Base-by-base conservation (phyloP, 2,113 vertebrate genomes). In the Rhadina sibilatrix region DNA sequence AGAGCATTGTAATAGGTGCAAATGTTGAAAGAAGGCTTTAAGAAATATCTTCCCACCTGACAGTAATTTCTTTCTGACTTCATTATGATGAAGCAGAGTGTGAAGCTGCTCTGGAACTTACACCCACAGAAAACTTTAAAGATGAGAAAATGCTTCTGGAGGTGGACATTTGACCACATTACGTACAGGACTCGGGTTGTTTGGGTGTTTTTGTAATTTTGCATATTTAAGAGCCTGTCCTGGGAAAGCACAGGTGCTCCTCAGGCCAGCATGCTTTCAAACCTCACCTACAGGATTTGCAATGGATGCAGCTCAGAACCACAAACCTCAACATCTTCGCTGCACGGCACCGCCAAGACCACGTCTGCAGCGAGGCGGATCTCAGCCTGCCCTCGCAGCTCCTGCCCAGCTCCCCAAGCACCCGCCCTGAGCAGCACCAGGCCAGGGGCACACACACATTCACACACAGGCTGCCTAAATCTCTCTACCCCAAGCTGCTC, bases 91-190 rank as follows among this genome's bases (percentile, higher is more conserved):
- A 94, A 93, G 92, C 92, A 92, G 75, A 95, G 64, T 27, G 42
- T 87, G 79, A 96, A 91, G 93, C 64, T 78, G 44, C 35, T 22
- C 63, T 94, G 75, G 87, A 91, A 88, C 83, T 92, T 90, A 90
- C 92, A 93, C 95, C 95, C 94, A 93, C 92, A 88, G 92, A 95
- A 88, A 88, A 96, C 92, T 96, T 97, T 93, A 96, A 96, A 94
- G 92, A 83, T 96, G 94, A 96, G 94, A 96, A 95, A 95, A 90
- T 4, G 93, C 83, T 96, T 81, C 92, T 96, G 94, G 92, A 97
- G 87, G 90, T 95, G 94, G 96, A 96, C 94, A 87, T 76, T 78
- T 95, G 96, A 93, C 92, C 96, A 87, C 90, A 95, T 90, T 70
- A 90, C 6, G 9, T 86, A 94, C 1, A 59, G 93, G 79, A 93